Percentiles rank a stretch among this genome's conserved stretches.
Evolutionary conservation across 1,140 invertebrate species (phyloP).

Genomic region (Drosophila arizonae): DNA sequence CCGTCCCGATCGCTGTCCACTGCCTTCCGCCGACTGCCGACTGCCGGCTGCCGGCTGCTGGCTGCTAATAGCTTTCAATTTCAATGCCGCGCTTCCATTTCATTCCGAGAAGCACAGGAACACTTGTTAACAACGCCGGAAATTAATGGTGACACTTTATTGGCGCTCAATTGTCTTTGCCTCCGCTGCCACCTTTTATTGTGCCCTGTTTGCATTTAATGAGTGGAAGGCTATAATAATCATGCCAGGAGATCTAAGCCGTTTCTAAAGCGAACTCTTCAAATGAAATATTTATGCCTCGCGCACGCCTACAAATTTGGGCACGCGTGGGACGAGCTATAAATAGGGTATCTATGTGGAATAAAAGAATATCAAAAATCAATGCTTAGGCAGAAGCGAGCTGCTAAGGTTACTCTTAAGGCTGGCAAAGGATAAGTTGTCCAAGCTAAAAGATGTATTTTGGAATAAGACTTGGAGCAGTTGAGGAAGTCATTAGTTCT

Average conservation of each 20-base stretch:
- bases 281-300: no score
- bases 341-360: no score
- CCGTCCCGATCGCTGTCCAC: slow-evolving; percentile 11
- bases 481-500: no score
- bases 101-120: neutral
- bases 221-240: neutral
- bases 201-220: neutral
- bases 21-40: neutral
- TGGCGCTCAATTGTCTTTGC: slow-evolving; percentile 29
- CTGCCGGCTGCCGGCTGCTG: neutral
- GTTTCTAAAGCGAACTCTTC: no score
- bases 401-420: no score
- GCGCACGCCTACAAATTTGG: no score
- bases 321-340: no score
- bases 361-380: no score
- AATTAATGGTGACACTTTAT: slow-evolving; percentile 48
- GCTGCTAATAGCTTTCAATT: slow-evolving; percentile 34
- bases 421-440: no score
- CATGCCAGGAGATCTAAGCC: neutral
- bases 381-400: no score
- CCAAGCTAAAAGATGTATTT: no score
- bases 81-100: slow-evolving; percentile 10
- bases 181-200: slow-evolving; percentile 4
- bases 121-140: slow-evolving; percentile 36
- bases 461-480: no score